Percentiles rank a stretch among this genome's conserved stretches.
Conservation (phyloP, 1,140 invertebrate species). For the Sycobia sp. region DNA sequence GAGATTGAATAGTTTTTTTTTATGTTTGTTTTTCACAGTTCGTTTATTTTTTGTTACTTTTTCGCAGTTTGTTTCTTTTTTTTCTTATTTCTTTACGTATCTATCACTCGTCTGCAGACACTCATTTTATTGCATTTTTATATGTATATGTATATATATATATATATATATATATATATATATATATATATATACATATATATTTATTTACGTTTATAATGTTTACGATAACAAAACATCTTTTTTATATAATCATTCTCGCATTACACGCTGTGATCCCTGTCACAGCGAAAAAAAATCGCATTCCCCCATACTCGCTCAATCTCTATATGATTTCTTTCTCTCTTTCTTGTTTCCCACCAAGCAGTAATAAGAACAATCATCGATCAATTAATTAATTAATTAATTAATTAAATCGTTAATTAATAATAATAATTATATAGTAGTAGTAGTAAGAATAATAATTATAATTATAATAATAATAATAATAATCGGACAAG, state of each 20-base stretch:
- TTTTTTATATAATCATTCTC: too few species aligned
- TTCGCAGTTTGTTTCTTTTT: too few species aligned
- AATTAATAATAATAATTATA: constrained; percentile 10
- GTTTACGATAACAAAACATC: constrained; percentile 26
- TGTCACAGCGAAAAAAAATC: not conserved
- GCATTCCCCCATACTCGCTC: not conserved
- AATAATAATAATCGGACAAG: constrained; percentile 18
- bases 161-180: too few species aligned
- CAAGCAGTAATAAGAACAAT: constrained; percentile 4
- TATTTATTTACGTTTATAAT: constrained; percentile 7
- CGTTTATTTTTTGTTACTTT: not conserved
- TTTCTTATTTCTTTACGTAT: too few species aligned
- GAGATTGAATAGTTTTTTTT: too few species aligned
- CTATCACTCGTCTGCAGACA: constrained; percentile 8
- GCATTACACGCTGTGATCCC: not conserved
- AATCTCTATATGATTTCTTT: not conserved
- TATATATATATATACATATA: too few species aligned
- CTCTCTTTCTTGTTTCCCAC: too few species aligned
- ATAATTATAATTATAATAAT: constrained; percentile 8
- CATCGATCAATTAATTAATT: too few species aligned
- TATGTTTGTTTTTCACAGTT: not conserved
- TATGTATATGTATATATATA: too few species aligned
- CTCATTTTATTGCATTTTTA: constrained; percentile 28
- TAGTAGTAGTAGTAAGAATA: too few species aligned
- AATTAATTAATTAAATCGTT: not conserved